These are phyloP conservation scores for Ectemnius continuus DNA, from an alignment of 2,888 invertebrate genomes.

Conservation along the genomic window DNA sequence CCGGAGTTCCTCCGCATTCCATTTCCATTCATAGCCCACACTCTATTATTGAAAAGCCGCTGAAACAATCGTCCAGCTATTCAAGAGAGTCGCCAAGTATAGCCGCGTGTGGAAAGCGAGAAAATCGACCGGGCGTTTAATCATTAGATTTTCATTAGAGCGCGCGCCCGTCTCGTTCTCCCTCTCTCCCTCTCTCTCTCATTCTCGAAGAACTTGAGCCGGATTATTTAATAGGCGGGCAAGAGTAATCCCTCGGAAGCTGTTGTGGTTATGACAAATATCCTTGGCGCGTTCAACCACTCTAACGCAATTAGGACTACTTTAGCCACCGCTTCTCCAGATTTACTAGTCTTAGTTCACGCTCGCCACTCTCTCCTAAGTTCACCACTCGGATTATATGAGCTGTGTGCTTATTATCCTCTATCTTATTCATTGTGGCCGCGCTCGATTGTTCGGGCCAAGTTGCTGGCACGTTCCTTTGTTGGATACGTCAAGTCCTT, in stretches of 20 bases:
- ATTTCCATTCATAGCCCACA: constrained; percentile 7
- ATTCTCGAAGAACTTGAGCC: not conserved
- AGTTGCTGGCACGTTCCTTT: not conserved
- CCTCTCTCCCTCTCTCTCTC: too few species aligned
- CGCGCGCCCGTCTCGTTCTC: not conserved
- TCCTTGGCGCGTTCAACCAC: constrained; percentile 31
- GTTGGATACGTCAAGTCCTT: not conserved
- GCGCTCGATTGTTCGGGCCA: not conserved
- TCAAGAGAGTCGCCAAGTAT: too few species aligned
- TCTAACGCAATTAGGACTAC: constrained; percentile 28
- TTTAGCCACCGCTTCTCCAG: constrained; percentile 29
- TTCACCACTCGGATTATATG: constrained; percentile 10
- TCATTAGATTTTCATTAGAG: constrained; percentile 2
- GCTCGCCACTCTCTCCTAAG: constrained; percentile 13
- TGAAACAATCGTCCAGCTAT: too few species aligned
- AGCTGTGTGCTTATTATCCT: not conserved
- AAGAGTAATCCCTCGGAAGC: constrained; percentile 25
- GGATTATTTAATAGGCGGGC: constrained; percentile 34
- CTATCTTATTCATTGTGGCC: not conserved
- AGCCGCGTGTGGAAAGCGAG: too few species aligned
- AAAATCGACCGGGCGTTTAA: not conserved
- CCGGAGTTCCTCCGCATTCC: not conserved
- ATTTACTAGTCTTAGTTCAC: constrained; percentile 24
- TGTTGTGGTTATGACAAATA: constrained; percentile 43
- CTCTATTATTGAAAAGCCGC: not conserved